Evolutionary conservation across 2,797 vertebrate genomes (phyloP), one percentile per base, ranked within the genome.

Genomic region (Lithobates pipiens): DNA sequence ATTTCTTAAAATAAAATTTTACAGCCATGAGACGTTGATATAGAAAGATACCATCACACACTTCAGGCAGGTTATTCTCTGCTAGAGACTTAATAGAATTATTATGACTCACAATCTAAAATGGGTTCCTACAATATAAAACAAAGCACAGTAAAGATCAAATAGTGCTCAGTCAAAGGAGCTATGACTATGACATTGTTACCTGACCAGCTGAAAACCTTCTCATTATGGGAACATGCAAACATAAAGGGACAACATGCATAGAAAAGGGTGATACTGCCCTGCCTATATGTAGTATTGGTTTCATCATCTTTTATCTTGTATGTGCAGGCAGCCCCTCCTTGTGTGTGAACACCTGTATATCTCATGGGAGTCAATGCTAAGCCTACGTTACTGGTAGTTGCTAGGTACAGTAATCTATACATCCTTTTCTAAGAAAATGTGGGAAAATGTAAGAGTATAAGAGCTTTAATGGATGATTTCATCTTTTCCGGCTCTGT

Each of bases 291-390:
- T 69, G 6, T 70, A 10, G 84, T n/a, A 39, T 44, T 27, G 65
- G 67, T 50, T 70, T 85, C 78, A 81, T 81, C 39, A 29, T 76
- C 50, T 75, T 46, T 73, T 80, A 63, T 82, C 32, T 42, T 39
- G 25, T 11, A 79, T 69, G 29, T 70, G 50, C 70, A 54, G n/a
- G 8, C 50, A 34, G 39, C 23, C 36, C 21, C 79, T 81, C 21
- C 79, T 81, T 25, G 46, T 72, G 10, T 15, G 70, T 61, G 80
- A 36, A 82, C 70, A 85, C 73, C 76, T 76, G 77, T 42, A 34
- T 27, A 7, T 25, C 80, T 73, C 29, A 44, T 65, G 80, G 80
- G 70, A 80, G 39, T 73, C 39, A 18, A 73, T 73, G 50, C 16
- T n/a, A 74, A 27, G 27, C 11, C n/a, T 6, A 18, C 27, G 25